Conservation (phyloP, 1,140 invertebrate species). For the Probaryconus sp. region DNA sequence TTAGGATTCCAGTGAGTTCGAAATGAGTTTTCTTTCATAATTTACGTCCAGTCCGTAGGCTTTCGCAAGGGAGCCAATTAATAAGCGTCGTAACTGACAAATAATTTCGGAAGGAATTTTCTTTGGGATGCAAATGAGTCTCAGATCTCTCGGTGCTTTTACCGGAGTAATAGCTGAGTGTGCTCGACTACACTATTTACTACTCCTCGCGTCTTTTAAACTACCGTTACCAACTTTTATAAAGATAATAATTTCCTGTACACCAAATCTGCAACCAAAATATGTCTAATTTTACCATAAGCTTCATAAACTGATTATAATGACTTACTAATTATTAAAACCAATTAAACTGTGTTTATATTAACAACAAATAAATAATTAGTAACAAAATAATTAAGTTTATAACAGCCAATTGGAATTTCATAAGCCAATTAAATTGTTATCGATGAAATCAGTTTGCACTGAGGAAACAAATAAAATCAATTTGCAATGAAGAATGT, state of each 20-base stretch:
- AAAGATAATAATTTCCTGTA: constrained; percentile 13
- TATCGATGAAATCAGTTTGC: no score
- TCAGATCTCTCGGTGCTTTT: constrained; percentile 10
- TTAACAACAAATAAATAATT: no score
- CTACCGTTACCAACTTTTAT: constrained; percentile 19
- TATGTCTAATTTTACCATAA: constrained; percentile 21
- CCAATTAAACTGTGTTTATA: no score
- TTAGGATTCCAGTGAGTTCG: constrained; percentile 36
- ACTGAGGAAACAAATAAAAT: no score
- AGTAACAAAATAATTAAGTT: no score
- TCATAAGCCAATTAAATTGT: no score
- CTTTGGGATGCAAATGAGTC: constrained; percentile 40
- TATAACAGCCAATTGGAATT: no score
- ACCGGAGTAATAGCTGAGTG: constrained; percentile 34
- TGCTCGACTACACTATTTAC: constrained; percentile 41
- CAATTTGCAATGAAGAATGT: no score
- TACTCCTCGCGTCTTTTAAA: constrained; percentile 1
- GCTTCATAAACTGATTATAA: no score
- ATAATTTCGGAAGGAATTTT: constrained; percentile 56
- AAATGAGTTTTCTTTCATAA: constrained; percentile 49
- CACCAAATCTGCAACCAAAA: not conserved
- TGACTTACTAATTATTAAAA: no score
- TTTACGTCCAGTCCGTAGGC: constrained; percentile 17
- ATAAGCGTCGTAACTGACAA: constrained; percentile 49
- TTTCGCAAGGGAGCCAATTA: constrained; percentile 43